Conservation (phyloP, 2,113 vertebrate species). For the Coptodon bakossiorum region DNA sequence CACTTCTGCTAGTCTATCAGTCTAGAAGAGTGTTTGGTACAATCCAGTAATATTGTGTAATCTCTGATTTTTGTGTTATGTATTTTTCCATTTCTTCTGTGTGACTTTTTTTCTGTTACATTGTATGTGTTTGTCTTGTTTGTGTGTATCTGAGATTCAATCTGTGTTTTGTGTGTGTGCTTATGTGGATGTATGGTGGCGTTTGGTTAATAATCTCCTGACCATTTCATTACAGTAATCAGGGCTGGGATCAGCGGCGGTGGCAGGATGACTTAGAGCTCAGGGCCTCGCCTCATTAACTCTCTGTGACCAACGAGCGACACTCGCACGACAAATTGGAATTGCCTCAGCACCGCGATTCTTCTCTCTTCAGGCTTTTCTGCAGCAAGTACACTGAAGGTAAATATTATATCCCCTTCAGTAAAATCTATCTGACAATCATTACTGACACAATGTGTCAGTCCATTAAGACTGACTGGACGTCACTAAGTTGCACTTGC, state of each 20-base stretch:
- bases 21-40: background rate
- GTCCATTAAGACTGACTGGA: background rate
- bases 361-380: conserved; percentile 6
- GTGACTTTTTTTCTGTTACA: background rate
- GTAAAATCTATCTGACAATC: background rate
- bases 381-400: background rate
- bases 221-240: conserved; percentile 82
- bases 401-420: conserved; percentile 13
- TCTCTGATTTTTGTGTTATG: background rate
- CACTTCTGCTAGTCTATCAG: background rate
- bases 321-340: conserved; percentile 70
- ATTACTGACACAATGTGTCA: background rate
- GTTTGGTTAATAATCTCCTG: conserved; percentile 78
- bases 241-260: conserved; percentile 63
- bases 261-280: conserved; percentile 80
- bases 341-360: conserved; percentile 63
- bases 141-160: conserved; percentile 24
- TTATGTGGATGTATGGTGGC: conserved; percentile 24
- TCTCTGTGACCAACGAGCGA: conserved; percentile 60
- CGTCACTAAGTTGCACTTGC: background rate
- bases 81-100: conserved; percentile 2
- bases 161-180: conserved; percentile 4
- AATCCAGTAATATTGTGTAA: background rate
- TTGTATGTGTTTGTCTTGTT: conserved; percentile 16
- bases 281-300: conserved; percentile 76